A percentile compares a stretch with the other conserved stretches of the same genome.
Evolutionary conservation across 2,888 invertebrate genomes (phyloP).

Genomic region (Diachrysia chrysitis): DNA sequence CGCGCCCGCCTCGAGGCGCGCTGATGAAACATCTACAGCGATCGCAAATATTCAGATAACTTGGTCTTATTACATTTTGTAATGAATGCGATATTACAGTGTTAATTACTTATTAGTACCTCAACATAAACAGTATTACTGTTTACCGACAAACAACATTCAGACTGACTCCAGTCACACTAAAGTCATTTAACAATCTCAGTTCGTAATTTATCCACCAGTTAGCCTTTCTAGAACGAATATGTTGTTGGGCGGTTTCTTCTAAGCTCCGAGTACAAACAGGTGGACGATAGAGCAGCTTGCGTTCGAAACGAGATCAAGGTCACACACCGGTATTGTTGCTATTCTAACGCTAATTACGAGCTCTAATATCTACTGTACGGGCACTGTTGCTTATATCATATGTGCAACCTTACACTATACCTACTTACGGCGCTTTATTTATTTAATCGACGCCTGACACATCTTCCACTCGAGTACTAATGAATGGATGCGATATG

Average conservation of each 20-base stretch:
- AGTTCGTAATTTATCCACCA: slow-evolving; percentile 38
- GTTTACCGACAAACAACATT: slow-evolving; percentile 37
- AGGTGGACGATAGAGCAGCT: slow-evolving; percentile 73
- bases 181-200: slow-evolving; percentile 54
- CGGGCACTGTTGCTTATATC: slow-evolving; percentile 36
- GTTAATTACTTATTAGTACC: not conserved
- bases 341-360: slow-evolving; percentile 77
- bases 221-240: slow-evolving; percentile 61
- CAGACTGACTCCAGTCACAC: slow-evolving; percentile 47
- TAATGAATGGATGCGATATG: slow-evolving; percentile 56
- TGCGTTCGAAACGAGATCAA: slow-evolving; percentile 79
- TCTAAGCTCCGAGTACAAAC: slow-evolving; percentile 64
- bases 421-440: slow-evolving; percentile 13
- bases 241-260: slow-evolving; percentile 59
- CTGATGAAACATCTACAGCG: slow-evolving; percentile 65
- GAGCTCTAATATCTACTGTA: slow-evolving; percentile 69
- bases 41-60: slow-evolving; percentile 65
- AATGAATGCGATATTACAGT: slow-evolving; percentile 51
- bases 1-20: slow-evolving; percentile 42
- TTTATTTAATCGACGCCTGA: slow-evolving; percentile 29
- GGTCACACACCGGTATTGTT: slow-evolving; percentile 79
- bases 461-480: slow-evolving; percentile 49
- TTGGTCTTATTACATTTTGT: slow-evolving; percentile 63
- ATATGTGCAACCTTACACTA: slow-evolving; percentile 29
- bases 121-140: slow-evolving; percentile 51